phyloP scores from a whole-genome alignment of 2,113 vertebrate species.

The Indicator indicator region DNA sequence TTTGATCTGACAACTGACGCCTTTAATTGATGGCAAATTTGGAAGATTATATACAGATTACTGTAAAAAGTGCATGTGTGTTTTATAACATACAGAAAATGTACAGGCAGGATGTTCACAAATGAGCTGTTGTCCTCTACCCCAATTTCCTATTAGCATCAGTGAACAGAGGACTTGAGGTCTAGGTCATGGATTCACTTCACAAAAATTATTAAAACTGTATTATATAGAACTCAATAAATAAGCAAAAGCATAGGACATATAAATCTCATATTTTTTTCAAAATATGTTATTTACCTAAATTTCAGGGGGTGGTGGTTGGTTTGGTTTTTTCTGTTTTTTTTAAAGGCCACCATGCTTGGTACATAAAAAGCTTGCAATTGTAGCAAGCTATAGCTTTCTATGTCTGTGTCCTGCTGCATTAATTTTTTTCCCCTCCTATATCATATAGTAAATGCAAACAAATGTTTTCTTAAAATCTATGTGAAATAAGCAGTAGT shows the following conservation, averaged over 20 bases:
- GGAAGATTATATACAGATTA: not conserved
- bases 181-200: not conserved
- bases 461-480: not conserved
- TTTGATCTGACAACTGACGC: not conserved
- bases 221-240: not conserved
- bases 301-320: not conserved
- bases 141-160: not conserved
- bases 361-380: not conserved
- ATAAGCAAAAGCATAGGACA: not conserved
- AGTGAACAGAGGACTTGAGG: not conserved
- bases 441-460: not conserved
- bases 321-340: not conserved
- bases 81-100: not conserved
- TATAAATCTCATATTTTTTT: not conserved
- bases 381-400: not conserved
- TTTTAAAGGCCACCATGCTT: not conserved
- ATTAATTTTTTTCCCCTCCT: not conserved
- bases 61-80: fast-evolving
- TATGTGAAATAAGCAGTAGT: not conserved
- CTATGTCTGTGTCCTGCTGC: not conserved
- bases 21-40: not conserved
- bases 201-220: not conserved
- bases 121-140: not conserved
- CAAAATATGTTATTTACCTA: not conserved
- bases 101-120: not conserved